phyloP scores from a whole-genome alignment of 2,888 invertebrate species.

The Pyrocoelia pectoralis region DNA sequence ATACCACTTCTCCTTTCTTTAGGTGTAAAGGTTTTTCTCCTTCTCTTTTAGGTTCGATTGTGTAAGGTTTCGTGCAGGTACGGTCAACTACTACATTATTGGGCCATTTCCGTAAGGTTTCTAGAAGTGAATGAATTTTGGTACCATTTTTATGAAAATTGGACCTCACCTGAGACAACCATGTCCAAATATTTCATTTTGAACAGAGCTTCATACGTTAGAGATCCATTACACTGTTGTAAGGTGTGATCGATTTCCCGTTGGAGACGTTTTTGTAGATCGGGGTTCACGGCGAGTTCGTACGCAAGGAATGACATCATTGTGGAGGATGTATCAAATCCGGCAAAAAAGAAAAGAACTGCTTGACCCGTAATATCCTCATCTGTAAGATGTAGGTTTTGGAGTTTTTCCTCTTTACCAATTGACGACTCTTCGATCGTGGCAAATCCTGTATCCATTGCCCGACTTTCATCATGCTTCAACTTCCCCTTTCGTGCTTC shows the following conservation, averaged over 20 bases:
- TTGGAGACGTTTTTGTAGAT: constrained; percentile 64
- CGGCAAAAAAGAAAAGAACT: constrained; percentile 63
- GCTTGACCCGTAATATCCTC: constrained; percentile 67
- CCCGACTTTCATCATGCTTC: neutral
- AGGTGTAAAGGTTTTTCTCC: constrained; percentile 42
- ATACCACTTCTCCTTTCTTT: constrained; percentile 60
- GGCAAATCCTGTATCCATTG: neutral
- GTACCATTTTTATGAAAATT: too few species aligned
- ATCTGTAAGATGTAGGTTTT: constrained; percentile 38
- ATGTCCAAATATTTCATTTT: constrained; percentile 67
- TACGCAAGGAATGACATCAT: constrained; percentile 63
- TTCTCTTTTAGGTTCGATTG: constrained; percentile 53
- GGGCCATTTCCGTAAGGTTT: constrained; percentile 62
- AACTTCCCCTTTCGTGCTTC: constrained; percentile 22
- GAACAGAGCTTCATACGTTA: constrained; percentile 63
- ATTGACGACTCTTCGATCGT: constrained; percentile 48
- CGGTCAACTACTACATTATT: constrained; percentile 60
- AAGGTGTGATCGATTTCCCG: constrained; percentile 62
- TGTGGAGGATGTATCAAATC: constrained; percentile 62
- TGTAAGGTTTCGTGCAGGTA: constrained; percentile 62
- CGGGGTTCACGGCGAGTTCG: constrained; percentile 67
- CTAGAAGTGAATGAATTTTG: constrained; percentile 41
- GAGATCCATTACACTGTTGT: constrained; percentile 46
- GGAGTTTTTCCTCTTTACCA: constrained; percentile 21
- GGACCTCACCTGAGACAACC: constrained; percentile 60